Evolutionary conservation across 2,113 vertebrate genomes (phyloP), one percentile per base, ranked within the genome.

Genomic region (Globicephala melas): DNA sequence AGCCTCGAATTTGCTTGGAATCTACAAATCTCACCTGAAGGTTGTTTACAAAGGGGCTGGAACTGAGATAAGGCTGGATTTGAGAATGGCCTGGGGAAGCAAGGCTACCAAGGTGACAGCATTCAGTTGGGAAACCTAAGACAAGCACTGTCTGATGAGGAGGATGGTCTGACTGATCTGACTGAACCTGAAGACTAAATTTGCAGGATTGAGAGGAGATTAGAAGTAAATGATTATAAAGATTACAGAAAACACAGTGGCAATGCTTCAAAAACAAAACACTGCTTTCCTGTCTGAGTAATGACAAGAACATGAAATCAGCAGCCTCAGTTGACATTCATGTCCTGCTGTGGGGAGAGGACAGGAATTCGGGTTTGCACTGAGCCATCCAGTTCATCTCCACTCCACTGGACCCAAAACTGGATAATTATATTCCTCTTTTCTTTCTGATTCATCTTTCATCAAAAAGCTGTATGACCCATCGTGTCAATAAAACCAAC

Each of bases 401-500:
- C 36, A 44, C 3, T 12, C 33, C 36, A 8, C 62, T 74, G 80
- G 36, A 76, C 60, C 82, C 87, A 4, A 90, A 71, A 25, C 36
- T 18, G 60, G 65, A 62, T 77, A 41, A 73, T 95, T 71, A 81
- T 53, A 62, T n/a, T 88, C 80, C 26, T 86, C 50, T 95, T 50
- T 60, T 70, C 86, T 83, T 95, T 82, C 28, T 73, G 44, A 63
- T 79, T 86, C 73, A 26, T 63, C 80, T 96, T 70, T 84, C 86
- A 84, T 77, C 60, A 90, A 33, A 90, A 93, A 95, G 47, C 68
- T 14, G 0, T n/a, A 5, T 91, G 86, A 96, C 77, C 89, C 94
- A 81, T 89, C 8, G 25, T 94, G 79, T 95, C 96, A 94, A 71
- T 47, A 77, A 60, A 89, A 13, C 70, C 73, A 77, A 81, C 87